Evolutionary conservation across 2,888 invertebrate species (phyloP).

Genomic region (Nymphalis c-album): DNA sequence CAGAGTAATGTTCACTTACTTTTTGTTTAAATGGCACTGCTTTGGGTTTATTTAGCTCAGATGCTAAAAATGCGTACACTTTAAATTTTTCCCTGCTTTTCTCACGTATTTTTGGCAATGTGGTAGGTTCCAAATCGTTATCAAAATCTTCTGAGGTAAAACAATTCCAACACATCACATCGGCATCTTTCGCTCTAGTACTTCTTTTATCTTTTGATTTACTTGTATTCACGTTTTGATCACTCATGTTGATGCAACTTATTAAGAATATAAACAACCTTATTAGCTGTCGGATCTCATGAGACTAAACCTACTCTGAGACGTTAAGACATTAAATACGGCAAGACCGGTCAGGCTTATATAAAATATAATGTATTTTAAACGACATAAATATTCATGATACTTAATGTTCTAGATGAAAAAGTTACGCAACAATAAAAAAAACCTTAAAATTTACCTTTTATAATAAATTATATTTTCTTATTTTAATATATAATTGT

Average conservation of each 20-base stretch:
- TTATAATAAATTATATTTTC: background rate
- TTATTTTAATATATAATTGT: background rate
- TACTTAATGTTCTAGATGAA: constrained; percentile 44
- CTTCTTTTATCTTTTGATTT: constrained; percentile 39
- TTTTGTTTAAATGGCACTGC: constrained; percentile 65
- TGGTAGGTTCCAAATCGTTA: constrained; percentile 49
- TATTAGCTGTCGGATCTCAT: constrained; percentile 34
- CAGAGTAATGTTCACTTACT: constrained; percentile 60
- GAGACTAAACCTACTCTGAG: constrained; percentile 55
- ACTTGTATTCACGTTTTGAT: constrained; percentile 35
- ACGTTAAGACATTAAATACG: constrained; percentile 58
- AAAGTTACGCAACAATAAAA: constrained; percentile 54
- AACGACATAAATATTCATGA: constrained; percentile 62
- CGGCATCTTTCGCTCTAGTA: constrained; percentile 46
- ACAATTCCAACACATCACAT: constrained; percentile 71
- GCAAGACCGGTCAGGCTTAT: constrained; percentile 40
- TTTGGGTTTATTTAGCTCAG: constrained; percentile 65
- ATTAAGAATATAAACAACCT: constrained; percentile 35
- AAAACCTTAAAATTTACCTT: constrained; percentile 17
- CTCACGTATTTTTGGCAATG: constrained; percentile 58
- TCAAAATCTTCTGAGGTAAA: constrained; percentile 52
- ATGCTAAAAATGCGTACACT: constrained; percentile 64
- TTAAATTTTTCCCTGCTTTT: constrained; percentile 61
- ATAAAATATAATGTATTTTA: constrained; percentile 58
- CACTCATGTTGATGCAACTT: constrained; percentile 34